Evolutionary conservation across 2,888 invertebrate genomes (phyloP), one percentile per base, ranked within the genome.

Genomic region (Chalcis sispes): DNA sequence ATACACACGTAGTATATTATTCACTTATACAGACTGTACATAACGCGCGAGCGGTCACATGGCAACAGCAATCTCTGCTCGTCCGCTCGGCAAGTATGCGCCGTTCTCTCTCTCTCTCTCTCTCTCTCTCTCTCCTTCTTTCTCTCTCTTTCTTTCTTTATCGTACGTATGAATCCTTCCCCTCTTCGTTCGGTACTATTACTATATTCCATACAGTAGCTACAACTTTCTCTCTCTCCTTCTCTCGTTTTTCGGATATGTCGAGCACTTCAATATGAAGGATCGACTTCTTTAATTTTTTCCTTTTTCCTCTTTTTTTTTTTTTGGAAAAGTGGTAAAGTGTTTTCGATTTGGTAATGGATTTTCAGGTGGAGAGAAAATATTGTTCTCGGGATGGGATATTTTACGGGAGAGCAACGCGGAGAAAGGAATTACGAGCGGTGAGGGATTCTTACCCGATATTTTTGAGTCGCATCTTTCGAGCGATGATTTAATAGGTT

Each of bases 21-120:
- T n/a, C n/a, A n/a, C 13, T 2, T 42, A 46, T 18, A 27, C 8
- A 42, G n/a, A 3, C 27, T 15, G 66, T 18, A 15, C 20, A 36
- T 20, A 42, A 27, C 25, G 15, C 8, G 23, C 29, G 27, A 2
- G n/a, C 36, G 54, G 48, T 61, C 72, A 72, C 72, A 72, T 72
- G 72, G 72, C 72, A 72, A 72, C 72, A 72, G 65, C 65, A 72
- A 72, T 72, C 72, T 72, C 58, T 23, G 8, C 62, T 54, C 20
- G 2, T 18, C 48, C 2, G 8, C 8, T 25, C 15, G 8, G 46
- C 46, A 42, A 13, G 15, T 13, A 13, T 23, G 36, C 29, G 18
- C 3, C 25, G 2, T 54, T 40, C 36, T 8, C 59, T 7, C 27
- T 56, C 56, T 5, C 15, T 13, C n/a, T 7, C 7, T 20, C 40